phyloP scores from a whole-genome alignment of 64 coral and sea anemone species.

The Actinia equina region DNA sequence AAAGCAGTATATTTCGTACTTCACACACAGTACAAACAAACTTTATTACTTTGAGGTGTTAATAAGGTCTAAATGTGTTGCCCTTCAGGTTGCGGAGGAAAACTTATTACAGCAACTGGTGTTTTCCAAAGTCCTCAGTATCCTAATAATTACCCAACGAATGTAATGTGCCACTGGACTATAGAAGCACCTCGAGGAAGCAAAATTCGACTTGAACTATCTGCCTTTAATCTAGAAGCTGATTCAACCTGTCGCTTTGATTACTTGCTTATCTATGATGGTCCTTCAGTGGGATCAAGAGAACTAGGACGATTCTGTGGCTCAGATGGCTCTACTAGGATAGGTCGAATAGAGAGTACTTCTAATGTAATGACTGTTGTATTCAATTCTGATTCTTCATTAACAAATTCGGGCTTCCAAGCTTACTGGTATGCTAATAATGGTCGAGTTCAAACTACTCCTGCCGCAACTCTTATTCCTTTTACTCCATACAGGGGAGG shows the following conservation, averaged over 20 bases:
- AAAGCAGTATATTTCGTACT: too few relatives aligned
- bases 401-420: slow-evolving; percentile 51
- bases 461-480: background rate
- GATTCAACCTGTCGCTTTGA: slow-evolving; percentile 64
- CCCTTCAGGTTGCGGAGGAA: slow-evolving; percentile 44
- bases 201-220: slow-evolving; percentile 53
- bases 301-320: slow-evolving; percentile 63
- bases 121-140: slow-evolving; percentile 54
- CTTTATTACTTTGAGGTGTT: background rate
- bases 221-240: slow-evolving; percentile 44
- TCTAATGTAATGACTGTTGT: slow-evolving; percentile 54
- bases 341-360: slow-evolving; percentile 32
- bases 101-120: slow-evolving; percentile 23
- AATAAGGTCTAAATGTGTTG: background rate
- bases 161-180: slow-evolving; percentile 50
- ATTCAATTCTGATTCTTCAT: slow-evolving; percentile 61
- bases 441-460: background rate
- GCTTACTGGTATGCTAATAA: slow-evolving; percentile 34
- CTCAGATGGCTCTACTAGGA: background rate
- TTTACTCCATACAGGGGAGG: background rate
- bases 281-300: slow-evolving; percentile 34
- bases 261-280: slow-evolving; percentile 65
- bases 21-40: too few relatives aligned
- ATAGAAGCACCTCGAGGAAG: slow-evolving; percentile 32
- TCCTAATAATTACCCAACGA: slow-evolving; percentile 53